These are phyloP conservation scores for Fundulus diaphanus DNA, from an alignment of 2,797 vertebrate genomes.

Conservation along the genomic window DNA sequence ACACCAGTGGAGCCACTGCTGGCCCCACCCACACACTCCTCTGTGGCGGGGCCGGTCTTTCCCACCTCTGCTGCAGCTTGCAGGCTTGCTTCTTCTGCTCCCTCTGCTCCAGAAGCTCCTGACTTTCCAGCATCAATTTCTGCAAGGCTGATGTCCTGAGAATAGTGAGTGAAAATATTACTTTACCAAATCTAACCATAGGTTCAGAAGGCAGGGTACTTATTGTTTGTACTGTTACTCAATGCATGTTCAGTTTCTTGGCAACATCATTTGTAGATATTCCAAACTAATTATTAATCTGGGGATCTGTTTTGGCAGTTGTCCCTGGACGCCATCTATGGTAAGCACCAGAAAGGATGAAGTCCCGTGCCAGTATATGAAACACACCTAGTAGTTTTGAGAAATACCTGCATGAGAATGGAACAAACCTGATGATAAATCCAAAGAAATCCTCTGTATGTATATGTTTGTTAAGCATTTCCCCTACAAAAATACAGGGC, in stretches of 20 bases:
- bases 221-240: neutral
- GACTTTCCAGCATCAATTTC: slow-evolving; percentile 65
- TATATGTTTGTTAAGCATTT: neutral
- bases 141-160: slow-evolving; percentile 63
- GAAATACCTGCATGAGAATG: neutral
- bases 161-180: slow-evolving; percentile 15
- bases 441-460: neutral
- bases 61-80: slow-evolving; percentile 33
- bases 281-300: slow-evolving; percentile 53
- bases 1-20: slow-evolving; percentile 73
- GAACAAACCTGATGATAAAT: neutral
- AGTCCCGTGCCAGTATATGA: neutral
- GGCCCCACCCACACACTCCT: slow-evolving; percentile 53
- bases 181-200: neutral
- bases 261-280: slow-evolving; percentile 57
- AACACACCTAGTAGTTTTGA: neutral
- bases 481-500: neutral
- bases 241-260: neutral
- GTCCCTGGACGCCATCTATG: neutral
- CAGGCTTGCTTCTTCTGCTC: slow-evolving; percentile 62
- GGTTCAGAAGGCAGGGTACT: neutral
- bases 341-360: neutral
- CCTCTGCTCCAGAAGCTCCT: slow-evolving; percentile 61
- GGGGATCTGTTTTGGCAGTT: neutral
- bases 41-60: slow-evolving; percentile 38